A percentile compares a stretch with the other conserved stretches of the same genome.
Evolutionary conservation across 2,888 invertebrate species (phyloP).

Genomic region (Mimas tiliae): DNA sequence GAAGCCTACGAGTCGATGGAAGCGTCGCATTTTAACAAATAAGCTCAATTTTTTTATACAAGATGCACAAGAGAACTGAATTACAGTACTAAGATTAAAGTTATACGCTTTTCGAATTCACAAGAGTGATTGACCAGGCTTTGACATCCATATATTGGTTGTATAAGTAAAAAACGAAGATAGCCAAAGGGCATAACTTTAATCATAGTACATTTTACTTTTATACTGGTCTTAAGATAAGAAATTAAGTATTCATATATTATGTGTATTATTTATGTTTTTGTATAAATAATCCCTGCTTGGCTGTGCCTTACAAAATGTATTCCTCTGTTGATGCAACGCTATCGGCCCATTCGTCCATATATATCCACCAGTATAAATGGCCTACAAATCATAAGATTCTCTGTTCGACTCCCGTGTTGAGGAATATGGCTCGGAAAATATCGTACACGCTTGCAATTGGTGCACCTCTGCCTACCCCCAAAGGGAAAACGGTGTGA

Average conservation of each 20-base stretch:
- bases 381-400: neutral
- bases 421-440: neutral
- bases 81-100: no score
- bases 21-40: slow-evolving; percentile 86
- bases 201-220: neutral
- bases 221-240: slow-evolving; percentile 32
- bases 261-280: slow-evolving; percentile 30
- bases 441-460: neutral
- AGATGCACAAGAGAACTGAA: neutral
- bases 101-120: no score
- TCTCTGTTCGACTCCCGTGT: neutral
- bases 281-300: slow-evolving; percentile 42
- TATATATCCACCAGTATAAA: neutral
- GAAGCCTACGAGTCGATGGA: slow-evolving; percentile 86
- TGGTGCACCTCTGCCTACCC: neutral
- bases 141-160: no score
- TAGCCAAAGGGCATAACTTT: no score
- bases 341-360: neutral
- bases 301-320: slow-evolving; percentile 62
- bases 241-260: slow-evolving; percentile 32
- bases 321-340: slow-evolving; percentile 21
- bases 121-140: no score
- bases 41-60: slow-evolving; percentile 38
- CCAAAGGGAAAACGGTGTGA: neutral
- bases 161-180: no score